Evolutionary conservation across 2,797 vertebrate species (phyloP).

Genomic region (Adelosebastes latens): DNA sequence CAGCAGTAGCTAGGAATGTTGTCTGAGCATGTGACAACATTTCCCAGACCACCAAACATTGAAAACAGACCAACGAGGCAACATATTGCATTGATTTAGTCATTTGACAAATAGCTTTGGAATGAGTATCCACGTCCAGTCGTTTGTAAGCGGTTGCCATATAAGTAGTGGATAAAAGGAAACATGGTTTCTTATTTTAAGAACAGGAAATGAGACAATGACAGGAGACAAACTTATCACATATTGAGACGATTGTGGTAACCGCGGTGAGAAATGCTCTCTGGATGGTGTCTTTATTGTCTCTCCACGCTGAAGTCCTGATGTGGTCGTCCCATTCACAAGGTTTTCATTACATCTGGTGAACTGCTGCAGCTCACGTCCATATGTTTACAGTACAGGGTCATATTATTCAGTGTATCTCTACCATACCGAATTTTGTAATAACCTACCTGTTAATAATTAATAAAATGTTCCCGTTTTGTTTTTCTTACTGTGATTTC

Average conservation of each 20-base stretch:
- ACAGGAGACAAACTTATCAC: conserved; percentile 69
- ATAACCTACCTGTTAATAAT: neutral
- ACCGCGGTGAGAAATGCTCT: conserved; percentile 46
- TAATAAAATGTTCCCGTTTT: neutral
- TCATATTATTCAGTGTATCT: conserved; percentile 2
- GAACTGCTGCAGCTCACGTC: conserved; percentile 19
- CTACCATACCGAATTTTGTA: neutral
- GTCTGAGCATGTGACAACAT: conserved; percentile 73
- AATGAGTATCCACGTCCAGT: conserved; percentile 65
- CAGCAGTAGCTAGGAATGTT: conserved; percentile 65
- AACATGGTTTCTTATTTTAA: conserved; percentile 63
- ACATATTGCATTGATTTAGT: conserved; percentile 76
- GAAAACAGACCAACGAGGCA: conserved; percentile 73
- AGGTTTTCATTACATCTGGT: conserved; percentile 21
- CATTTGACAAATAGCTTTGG: conserved; percentile 76
- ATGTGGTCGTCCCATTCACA: conserved; percentile 18
- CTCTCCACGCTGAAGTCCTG: conserved; percentile 21
- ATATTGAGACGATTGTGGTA: conserved; percentile 64
- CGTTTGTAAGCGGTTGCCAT: conserved; percentile 60
- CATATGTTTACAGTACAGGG: conserved; percentile 14
- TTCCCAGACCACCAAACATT: conserved; percentile 71
- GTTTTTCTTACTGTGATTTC: neutral
- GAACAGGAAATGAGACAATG: conserved; percentile 78
- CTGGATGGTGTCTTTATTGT: conserved; percentile 53
- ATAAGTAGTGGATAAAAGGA: conserved; percentile 66